Base-by-base conservation (phyloP, 2,888 invertebrate species). In the Dioctria rufipes region DNA sequence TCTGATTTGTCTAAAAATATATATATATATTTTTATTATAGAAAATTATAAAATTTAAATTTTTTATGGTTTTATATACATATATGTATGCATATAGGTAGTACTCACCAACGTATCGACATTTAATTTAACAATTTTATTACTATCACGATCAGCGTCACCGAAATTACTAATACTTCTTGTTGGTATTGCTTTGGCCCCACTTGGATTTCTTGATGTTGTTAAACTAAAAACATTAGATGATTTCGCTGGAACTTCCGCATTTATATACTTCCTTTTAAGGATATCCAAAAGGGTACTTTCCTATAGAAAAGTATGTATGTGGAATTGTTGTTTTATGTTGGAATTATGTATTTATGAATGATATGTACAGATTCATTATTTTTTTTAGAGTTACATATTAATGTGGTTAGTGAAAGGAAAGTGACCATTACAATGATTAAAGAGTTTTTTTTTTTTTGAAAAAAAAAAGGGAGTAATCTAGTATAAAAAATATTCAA, bases 21-120 rank as follows among this genome's bases (percentile, higher is more conserved):
- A 63, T 13, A 25, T 2, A 25, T 25, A 25, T 25, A 1, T 25
- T 25, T 25, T 8, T 37, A 69, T 37, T 54, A 54, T 54, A 39
- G 4, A 54, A 58, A n/a, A 54, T n/a, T 11, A 6, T 40, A 63
- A 49, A 37, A 46, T 37, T 4, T 11, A 6, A 5, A 77, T 49
- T 63, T 37, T n/a, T 1, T 40, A 2, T 9, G 42, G 42, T 46
- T 13, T 67, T 25, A 13, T 5, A n/a, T n/a, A n/a, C n/a, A n/a
- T n/a, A n/a, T n/a, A 67, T 5, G 8, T 8, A 49, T 3, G 11
- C 0, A 61, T 13, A 66, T 42, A 8, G 2, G 4, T 43, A 25
- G 5, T 25, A 78, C 86, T 91, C 91, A 92, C 92, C 91, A 91
- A 90, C 88, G 91, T 91, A 90, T 92, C 92, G 87, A 92, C 91